Conservation (phyloP, 1,140 invertebrate species). For the Mamestra configurata region DNA sequence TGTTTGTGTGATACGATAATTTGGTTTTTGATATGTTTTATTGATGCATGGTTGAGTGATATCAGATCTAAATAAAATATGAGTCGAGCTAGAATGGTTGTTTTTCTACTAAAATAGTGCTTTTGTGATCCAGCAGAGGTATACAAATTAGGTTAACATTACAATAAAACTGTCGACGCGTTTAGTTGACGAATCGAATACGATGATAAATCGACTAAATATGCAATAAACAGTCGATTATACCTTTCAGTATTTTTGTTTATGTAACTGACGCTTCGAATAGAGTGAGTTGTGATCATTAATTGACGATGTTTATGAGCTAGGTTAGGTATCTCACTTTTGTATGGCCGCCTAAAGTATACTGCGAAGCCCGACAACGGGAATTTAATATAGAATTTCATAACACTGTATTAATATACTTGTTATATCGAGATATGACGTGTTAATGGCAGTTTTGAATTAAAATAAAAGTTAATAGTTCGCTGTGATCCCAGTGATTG, state of each 20-base stretch:
- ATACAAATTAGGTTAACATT: too few species aligned
- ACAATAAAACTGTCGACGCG: neutral
- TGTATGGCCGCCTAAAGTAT: slow-evolving; percentile 43
- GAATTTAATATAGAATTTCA: slow-evolving; percentile 36
- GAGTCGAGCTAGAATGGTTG: slow-evolving; percentile 30
- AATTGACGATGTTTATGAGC: slow-evolving; percentile 35
- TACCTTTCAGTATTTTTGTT: slow-evolving; percentile 46
- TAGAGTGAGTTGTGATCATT: slow-evolving; percentile 32
- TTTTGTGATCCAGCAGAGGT: neutral
- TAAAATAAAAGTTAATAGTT: neutral
- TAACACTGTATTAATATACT: slow-evolving; percentile 28
- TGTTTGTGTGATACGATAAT: slow-evolving; percentile 30
- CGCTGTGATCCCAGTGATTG: neutral
- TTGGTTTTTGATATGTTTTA: slow-evolving; percentile 22
- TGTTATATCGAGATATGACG: slow-evolving; percentile 22
- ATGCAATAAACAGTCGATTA: slow-evolving; percentile 13
- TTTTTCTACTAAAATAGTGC: slow-evolving; percentile 11
- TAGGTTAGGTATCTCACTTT: slow-evolving; percentile 40
- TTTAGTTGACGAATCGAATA: neutral
- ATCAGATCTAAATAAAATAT: slow-evolving; percentile 20
- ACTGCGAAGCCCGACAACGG: slow-evolving; percentile 16
- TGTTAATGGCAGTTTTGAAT: slow-evolving; percentile 44
- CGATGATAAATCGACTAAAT: slow-evolving; percentile 12
- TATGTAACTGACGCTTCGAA: slow-evolving; percentile 9
- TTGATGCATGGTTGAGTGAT: slow-evolving; percentile 29